These are phyloP conservation scores for Cepaea nemoralis DNA, from an alignment of 1,140 invertebrate species.

Conservation along the genomic window DNA sequence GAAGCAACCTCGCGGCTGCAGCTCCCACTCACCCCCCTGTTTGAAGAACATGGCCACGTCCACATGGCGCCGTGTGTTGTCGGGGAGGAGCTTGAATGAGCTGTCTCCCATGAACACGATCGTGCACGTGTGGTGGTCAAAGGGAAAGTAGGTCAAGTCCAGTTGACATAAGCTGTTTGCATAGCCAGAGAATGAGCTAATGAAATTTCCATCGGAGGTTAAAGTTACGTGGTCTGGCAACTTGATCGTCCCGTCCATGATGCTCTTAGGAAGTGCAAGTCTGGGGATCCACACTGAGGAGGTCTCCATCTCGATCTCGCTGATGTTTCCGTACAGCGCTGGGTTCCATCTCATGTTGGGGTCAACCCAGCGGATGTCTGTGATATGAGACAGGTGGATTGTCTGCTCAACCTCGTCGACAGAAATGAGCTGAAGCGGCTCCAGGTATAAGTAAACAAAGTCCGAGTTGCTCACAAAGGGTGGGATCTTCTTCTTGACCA, in stretches of 20 bases:
- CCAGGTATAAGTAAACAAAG: background rate
- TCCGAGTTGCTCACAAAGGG: background rate
- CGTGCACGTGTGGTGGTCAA: conserved; percentile 9
- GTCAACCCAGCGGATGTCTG: background rate
- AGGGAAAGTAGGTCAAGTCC: conserved; percentile 23
- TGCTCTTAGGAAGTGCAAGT: background rate
- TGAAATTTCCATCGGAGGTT: background rate
- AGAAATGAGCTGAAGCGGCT: background rate
- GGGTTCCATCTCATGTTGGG: background rate
- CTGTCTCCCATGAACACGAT: background rate
- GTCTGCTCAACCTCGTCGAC: background rate
- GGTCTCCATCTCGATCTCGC: background rate
- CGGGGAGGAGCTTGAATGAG: background rate
- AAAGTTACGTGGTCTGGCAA: background rate
- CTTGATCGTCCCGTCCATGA: background rate
- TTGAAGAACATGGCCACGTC: background rate
- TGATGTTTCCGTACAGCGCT: background rate
- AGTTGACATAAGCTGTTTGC: background rate
- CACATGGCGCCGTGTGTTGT: background rate
- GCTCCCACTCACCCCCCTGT: background rate
- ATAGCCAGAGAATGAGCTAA: background rate
- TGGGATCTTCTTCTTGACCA: background rate
- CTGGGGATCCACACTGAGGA: background rate
- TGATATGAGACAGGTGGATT: background rate
- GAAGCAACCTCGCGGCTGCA: background rate